A percentile compares a stretch with the other conserved stretches of the same genome.
Conservation (phyloP, 2,113 vertebrate genomes). For the Azemiops feae region DNA sequence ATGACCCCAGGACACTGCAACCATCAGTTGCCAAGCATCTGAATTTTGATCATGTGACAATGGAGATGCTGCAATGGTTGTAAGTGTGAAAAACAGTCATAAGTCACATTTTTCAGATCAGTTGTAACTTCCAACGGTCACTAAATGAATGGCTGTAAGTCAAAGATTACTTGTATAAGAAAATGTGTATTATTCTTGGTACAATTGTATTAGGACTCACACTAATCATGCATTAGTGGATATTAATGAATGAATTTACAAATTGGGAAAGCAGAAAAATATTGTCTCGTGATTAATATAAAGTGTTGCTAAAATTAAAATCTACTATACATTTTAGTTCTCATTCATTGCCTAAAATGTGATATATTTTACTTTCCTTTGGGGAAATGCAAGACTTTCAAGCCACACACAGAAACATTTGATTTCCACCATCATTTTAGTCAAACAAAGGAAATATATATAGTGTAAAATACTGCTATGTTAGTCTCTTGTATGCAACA, state of each 20-base stretch:
- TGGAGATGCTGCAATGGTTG: background rate
- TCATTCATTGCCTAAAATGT: background rate
- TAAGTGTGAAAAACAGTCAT: background rate
- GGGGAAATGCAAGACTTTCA: background rate
- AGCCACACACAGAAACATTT: slow-evolving; percentile 15
- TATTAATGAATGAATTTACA: background rate
- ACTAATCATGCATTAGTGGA: background rate
- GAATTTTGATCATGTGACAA: background rate
- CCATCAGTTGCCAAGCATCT: background rate
- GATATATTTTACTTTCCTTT: background rate
- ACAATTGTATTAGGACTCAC: background rate
- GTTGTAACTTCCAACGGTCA: background rate
- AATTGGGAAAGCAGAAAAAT: background rate
- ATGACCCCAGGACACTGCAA: background rate
- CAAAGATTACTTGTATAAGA: background rate
- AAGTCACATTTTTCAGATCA: background rate
- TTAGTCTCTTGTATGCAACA: background rate
- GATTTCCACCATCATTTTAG: background rate
- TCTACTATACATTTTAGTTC: background rate
- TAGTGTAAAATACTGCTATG: too few relatives aligned
- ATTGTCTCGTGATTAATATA: background rate
- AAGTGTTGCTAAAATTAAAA: background rate
- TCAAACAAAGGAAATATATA: background rate
- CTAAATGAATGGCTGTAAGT: background rate
- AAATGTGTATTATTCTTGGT: background rate